A percentile compares a stretch with the other conserved stretches of the same genome.
These are phyloP conservation scores for Sinohyriopsis cumingii DNA, from an alignment of 2,888 invertebrate species.

Conservation along the genomic window DNA sequence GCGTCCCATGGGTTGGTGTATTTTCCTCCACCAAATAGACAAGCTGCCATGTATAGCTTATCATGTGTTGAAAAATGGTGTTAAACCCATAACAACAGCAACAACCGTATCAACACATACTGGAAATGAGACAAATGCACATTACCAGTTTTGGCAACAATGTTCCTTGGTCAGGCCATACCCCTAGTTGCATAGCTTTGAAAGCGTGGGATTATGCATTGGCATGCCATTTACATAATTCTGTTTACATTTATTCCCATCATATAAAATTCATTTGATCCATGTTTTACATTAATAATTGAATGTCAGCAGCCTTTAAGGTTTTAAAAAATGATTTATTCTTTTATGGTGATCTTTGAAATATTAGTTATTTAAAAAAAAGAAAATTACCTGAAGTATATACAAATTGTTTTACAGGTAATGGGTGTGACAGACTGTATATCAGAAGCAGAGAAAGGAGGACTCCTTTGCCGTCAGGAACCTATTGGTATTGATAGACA, in stretches of 20 bases:
- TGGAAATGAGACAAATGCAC: too few relatives aligned
- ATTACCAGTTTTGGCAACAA: too few relatives aligned
- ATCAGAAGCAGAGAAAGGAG: constrained; percentile 91
- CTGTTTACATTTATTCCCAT: not conserved
- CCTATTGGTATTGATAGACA: constrained; percentile 95
- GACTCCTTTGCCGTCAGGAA: constrained; percentile 92
- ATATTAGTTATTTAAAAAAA: not conserved
- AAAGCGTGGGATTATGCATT: too few relatives aligned
- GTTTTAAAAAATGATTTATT: not conserved
- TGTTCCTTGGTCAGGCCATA: too few relatives aligned
- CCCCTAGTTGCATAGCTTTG: too few relatives aligned
- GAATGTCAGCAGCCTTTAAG: too few relatives aligned
- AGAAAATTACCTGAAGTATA: not conserved
- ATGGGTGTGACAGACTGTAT: constrained; percentile 95
- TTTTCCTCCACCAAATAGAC: too few relatives aligned
- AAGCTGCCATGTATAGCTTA: too few relatives aligned
- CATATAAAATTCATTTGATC: not conserved
- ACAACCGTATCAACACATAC: too few relatives aligned
- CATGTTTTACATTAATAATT: not conserved
- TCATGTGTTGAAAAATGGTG: too few relatives aligned
- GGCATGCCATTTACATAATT: not conserved
- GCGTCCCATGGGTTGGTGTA: too few relatives aligned
- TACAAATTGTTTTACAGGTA: constrained; percentile 72
- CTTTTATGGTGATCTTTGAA: not conserved
- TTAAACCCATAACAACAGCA: too few relatives aligned